phyloP scores from a whole-genome alignment of 2,113 vertebrate species.

The Gracilinanus agilis region DNA sequence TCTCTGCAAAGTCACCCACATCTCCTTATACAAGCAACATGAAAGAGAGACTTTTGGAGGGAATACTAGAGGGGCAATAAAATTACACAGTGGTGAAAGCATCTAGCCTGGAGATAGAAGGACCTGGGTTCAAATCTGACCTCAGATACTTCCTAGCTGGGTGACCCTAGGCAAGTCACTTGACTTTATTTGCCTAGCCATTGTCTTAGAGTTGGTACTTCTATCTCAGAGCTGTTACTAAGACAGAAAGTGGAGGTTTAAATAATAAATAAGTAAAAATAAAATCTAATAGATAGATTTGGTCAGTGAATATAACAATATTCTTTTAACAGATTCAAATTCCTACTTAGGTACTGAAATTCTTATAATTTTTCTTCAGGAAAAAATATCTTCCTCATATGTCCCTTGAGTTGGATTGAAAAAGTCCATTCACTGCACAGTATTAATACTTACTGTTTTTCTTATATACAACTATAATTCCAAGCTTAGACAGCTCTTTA shows the following conservation, averaged over 20 bases:
- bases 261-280: no score
- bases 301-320: background rate
- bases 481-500: conserved; percentile 16
- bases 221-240: no score
- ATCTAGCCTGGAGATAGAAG: no score
- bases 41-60: background rate
- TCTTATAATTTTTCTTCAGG: background rate
- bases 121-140: no score
- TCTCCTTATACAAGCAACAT: background rate
- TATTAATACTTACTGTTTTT: conserved; percentile 19
- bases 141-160: no score
- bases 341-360: conserved; percentile 19
- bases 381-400: conserved; percentile 1
- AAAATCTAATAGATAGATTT: background rate
- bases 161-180: no score
- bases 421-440: background rate
- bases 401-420: conserved; percentile 3
- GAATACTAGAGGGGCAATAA: background rate
- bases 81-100: no score
- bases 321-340: conserved; percentile 23
- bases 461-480: background rate
- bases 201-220: no score
- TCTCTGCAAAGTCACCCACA: background rate
- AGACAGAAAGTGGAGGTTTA: no score
- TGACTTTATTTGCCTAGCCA: no score